Percentiles rank a stretch among this genome's conserved stretches.
phyloP scores from a whole-genome alignment of 2,888 invertebrate genomes.

The Lycocerus yunnanus region DNA sequence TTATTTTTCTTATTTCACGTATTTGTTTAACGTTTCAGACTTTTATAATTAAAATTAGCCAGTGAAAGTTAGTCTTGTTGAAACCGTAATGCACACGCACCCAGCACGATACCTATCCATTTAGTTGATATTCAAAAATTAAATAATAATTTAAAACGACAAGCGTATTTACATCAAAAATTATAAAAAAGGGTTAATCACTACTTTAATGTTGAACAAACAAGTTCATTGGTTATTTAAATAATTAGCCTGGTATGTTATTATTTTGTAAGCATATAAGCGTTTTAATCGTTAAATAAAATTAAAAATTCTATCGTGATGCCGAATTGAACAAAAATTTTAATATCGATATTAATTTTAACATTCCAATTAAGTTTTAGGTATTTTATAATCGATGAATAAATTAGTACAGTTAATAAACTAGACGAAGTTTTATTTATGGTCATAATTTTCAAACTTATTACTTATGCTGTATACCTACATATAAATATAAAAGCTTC shows the following conservation, averaged over 20 bases:
- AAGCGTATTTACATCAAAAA: neutral
- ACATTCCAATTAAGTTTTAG: neutral
- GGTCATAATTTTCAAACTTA: conserved; percentile 6
- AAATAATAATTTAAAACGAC: neutral
- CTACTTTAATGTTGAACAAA: neutral
- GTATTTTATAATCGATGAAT: conserved; percentile 3
- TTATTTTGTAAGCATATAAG: neutral
- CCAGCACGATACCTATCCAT: neutral
- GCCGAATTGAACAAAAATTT: neutral
- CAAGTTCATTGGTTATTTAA: neutral
- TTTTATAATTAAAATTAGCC: neutral
- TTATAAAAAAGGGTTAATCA: neutral
- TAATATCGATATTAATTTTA: neutral
- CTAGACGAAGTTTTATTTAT: neutral
- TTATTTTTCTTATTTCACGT: conserved; percentile 20
- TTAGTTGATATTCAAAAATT: neutral
- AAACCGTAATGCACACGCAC: neutral
- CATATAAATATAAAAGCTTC: neutral
- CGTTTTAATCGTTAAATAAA: neutral
- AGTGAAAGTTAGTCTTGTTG: neutral
- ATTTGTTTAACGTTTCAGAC: conserved; percentile 7
- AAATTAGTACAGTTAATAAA: conserved; percentile 3
- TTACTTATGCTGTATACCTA: conserved; percentile 4
- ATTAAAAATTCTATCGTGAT: neutral
- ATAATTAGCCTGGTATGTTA: neutral